Percentiles rank a stretch among this genome's conserved stretches.
phyloP scores from a whole-genome alignment of 2,888 invertebrate genomes.

The Cremastobaeus sp. region DNA sequence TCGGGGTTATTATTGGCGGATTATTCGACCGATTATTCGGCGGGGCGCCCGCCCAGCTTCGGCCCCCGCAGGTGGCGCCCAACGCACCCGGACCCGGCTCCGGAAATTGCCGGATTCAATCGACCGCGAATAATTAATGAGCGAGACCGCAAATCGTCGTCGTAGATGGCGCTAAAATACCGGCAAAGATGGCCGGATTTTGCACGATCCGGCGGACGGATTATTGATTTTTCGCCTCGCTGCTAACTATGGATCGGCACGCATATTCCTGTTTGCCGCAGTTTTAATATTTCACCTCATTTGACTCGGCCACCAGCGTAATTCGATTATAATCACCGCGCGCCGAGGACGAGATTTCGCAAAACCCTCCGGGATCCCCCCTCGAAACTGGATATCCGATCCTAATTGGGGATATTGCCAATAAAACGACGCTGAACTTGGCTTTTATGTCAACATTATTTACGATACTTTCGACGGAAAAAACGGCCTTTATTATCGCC shows the following conservation, averaged over 20 bases:
- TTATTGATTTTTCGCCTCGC: conserved; percentile 9
- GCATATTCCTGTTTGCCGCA: no score
- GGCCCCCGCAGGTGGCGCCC: background rate
- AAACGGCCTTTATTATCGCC: conserved; percentile 19
- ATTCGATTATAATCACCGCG: no score
- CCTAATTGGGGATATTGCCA: conserved; percentile 1
- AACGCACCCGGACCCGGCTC: background rate
- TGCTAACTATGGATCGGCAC: no score
- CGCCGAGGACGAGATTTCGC: no score
- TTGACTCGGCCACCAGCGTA: no score
- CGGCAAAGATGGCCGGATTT: conserved; percentile 7
- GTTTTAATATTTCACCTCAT: no score
- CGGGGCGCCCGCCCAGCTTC: background rate
- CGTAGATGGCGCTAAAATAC: conserved; percentile 10
- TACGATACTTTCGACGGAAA: no score
- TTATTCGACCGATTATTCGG: conserved; percentile 11
- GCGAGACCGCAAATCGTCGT: background rate
- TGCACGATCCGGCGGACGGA: background rate
- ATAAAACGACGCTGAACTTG: conserved; percentile 4
- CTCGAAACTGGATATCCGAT: background rate
- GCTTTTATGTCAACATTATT: no score
- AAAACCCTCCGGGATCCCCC: no score
- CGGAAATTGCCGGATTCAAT: conserved; percentile 17
- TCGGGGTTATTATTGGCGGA: conserved; percentile 40
- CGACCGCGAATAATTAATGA: conserved; percentile 16